Evolutionary conservation across 2,797 vertebrate genomes (phyloP), one percentile per base, ranked within the genome.

Genomic region (Sternarchorhynchus goeldii): DNA sequence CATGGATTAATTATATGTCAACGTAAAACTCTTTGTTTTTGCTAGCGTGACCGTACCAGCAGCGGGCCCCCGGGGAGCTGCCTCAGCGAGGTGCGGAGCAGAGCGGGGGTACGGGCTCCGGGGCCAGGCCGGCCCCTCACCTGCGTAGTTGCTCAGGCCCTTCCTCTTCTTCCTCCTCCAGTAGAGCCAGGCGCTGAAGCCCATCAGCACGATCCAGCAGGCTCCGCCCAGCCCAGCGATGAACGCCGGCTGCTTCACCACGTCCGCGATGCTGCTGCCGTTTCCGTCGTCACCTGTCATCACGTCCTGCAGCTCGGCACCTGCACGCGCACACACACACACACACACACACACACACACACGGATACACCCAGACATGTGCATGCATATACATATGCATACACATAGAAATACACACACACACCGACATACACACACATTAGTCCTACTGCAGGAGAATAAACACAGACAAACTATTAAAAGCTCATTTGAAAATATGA

Each of bases 81-180:
- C 21, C 17, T 34, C 53, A 41, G n/a, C 2, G 50, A 41, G 29
- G 64, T 31, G 17, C 72, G 87, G 81, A 88, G 57, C 79, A 84
- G 34, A 8, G 66, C 50, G 70, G 39, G 53, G 31, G 63, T 21
- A 17, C 31, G 14, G 6, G 20, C 5, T 39, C 25, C 31, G 16
- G n/a, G n/a, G 8, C 25, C 50, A n/a, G 20, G 64, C 45, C 36
- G 4, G 29, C 57, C 56, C 87, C 95, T 95, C 59, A 99, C 98
- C 98, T 91, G 98, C 97, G 1, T 99, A 99, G 92, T 99, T 99
- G 92, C 98, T 99, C 85, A 99, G 96, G 17, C 98, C 97, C 95
- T 99, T 99, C 87, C 98, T 96, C 94, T 99, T 99, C 96, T 99
- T 99, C 87, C 98, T 95, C 86, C 98, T 89, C 97, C 98, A 99